Percentiles rank a stretch among this genome's conserved stretches.
Evolutionary conservation across 2,113 vertebrate species (phyloP).

Genomic region (Dryoscopus gambensis): DNA sequence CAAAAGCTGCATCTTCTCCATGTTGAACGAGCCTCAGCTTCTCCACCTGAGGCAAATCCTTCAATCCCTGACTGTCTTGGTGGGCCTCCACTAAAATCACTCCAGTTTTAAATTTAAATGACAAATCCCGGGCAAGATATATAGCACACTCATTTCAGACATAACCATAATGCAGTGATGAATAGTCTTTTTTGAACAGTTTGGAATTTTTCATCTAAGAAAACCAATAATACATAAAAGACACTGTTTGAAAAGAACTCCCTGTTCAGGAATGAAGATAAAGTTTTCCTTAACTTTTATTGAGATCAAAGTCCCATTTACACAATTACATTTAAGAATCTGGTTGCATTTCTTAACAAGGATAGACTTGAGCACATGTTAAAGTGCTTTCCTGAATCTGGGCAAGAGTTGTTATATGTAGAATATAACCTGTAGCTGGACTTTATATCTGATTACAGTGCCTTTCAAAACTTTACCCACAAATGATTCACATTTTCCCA

Average conservation of each 20-base stretch:
- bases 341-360: neutral
- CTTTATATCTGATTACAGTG: neutral
- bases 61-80: neutral
- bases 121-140: neutral
- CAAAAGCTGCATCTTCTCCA: neutral
- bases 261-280: neutral
- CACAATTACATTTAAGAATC: neutral
- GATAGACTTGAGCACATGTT: neutral
- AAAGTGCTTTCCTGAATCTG: neutral
- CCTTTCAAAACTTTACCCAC: conserved; percentile 16
- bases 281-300: neutral
- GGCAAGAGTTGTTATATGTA: neutral
- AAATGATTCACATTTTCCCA: conserved; percentile 19
- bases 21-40: neutral
- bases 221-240: neutral
- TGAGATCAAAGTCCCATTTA: neutral
- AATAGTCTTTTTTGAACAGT: neutral
- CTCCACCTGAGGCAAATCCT: neutral
- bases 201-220: neutral
- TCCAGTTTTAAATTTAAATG: neutral
- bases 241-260: neutral
- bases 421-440: neutral
- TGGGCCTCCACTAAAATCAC: accelerated
- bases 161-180: neutral
- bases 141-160: neutral